Evolutionary conservation across 1,140 invertebrate genomes (phyloP).

Genomic region (Halesus radiatus): DNA sequence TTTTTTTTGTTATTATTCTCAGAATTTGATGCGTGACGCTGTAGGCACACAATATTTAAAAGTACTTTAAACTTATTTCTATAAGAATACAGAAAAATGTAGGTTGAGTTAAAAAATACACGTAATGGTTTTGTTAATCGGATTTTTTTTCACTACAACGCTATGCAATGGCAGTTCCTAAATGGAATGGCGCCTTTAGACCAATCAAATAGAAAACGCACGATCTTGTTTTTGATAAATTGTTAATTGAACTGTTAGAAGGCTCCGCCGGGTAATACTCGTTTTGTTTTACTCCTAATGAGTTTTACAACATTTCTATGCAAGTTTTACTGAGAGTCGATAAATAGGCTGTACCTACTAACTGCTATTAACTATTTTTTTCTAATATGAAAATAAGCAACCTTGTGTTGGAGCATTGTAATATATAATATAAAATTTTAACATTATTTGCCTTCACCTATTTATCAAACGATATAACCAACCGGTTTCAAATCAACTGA

Average conservation of each 20-base stretch:
- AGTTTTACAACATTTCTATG: constrained; percentile 8
- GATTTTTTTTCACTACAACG: neutral
- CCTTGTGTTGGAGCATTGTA: neutral
- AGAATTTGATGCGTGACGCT: no score
- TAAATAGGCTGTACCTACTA: neutral
- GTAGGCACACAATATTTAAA: no score
- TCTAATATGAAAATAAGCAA: neutral
- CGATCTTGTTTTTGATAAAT: constrained; percentile 23
- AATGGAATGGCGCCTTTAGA: constrained; percentile 6
- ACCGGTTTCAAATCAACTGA: no score
- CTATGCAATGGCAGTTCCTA: neutral
- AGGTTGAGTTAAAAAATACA: no score
- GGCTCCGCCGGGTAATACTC: neutral
- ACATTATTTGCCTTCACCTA: no score
- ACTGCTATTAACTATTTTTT: no score
- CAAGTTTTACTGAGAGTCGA: neutral
- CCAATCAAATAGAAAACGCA: constrained; percentile 33
- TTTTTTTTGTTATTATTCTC: no score
- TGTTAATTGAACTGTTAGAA: constrained; percentile 33
- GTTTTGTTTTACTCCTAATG: constrained; percentile 13
- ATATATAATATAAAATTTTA: neutral
- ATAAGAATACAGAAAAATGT: no score
- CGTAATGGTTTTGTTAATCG: no score
- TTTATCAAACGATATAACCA: no score
- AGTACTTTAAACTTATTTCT: no score